Evolutionary conservation across 2,888 invertebrate genomes (phyloP).

Genomic region (Rhagonycha fulva): DNA sequence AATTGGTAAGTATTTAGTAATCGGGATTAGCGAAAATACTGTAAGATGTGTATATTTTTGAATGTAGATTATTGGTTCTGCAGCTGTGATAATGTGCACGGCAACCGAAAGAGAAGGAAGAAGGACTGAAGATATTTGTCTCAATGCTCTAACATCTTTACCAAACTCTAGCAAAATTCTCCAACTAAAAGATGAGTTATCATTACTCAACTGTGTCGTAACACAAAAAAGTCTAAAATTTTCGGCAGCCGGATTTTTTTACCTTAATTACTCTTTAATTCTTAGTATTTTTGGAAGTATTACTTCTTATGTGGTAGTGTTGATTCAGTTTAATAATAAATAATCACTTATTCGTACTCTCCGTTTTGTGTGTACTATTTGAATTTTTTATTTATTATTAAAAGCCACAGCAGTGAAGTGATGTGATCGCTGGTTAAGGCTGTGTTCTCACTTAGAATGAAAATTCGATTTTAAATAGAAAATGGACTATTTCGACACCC

Average conservation of each 20-base stretch:
- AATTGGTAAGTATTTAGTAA: background rate
- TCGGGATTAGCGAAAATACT: background rate
- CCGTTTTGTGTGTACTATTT: too few relatives aligned
- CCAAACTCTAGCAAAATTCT: background rate
- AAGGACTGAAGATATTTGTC: background rate
- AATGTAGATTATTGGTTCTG: background rate
- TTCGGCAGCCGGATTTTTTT: background rate
- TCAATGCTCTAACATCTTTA: background rate
- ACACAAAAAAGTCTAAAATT: background rate
- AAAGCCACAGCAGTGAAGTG: too few relatives aligned
- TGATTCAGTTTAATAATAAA: background rate
- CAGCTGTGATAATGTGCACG: background rate
- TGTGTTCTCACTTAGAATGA: too few relatives aligned
- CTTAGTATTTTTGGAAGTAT: background rate
- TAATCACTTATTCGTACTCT: too few relatives aligned
- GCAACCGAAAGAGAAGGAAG: background rate
- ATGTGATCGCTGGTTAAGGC: too few relatives aligned
- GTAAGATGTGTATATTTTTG: background rate
- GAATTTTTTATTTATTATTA: too few relatives aligned
- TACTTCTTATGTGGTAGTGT: background rate
- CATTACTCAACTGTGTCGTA: background rate
- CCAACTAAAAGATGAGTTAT: background rate
- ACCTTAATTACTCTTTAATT: background rate
- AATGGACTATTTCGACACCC: too few relatives aligned
- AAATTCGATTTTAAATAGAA: too few relatives aligned